A percentile compares a stretch with the other conserved stretches of the same genome.
phyloP scores from a whole-genome alignment of 2,113 vertebrate genomes.

The Pangasianodon hypophthalmus region DNA sequence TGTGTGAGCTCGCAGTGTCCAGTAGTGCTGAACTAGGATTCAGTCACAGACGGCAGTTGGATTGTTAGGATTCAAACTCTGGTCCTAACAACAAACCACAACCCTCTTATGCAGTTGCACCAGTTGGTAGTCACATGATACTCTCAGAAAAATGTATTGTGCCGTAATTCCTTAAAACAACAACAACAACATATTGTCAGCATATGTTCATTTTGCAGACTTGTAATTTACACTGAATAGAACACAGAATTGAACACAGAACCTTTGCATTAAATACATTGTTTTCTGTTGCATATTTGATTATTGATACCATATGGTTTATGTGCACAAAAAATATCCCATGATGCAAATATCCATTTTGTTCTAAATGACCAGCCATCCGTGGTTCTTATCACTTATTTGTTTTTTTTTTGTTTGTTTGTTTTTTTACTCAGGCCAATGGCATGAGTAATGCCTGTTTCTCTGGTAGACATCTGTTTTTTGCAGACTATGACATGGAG shows the following conservation, averaged over 20 bases:
- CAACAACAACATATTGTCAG: constrained; percentile 12
- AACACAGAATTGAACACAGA: not conserved
- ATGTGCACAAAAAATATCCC: not conserved
- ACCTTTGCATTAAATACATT: not conserved
- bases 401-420: not conserved
- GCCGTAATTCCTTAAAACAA: not conserved
- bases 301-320: constrained; percentile 3
- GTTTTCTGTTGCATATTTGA: constrained; percentile 7
- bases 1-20: not conserved
- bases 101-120: not conserved
- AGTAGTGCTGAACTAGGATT: not conserved
- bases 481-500: not conserved
- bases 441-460: not conserved
- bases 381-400: constrained; percentile 3
- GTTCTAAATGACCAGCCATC: not conserved
- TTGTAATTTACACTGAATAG: not conserved
- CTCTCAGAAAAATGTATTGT: not conserved
- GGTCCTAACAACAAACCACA: not conserved
- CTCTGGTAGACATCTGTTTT: constrained; percentile 6
- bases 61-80: not conserved
- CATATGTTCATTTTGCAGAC: constrained; percentile 12
- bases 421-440: not conserved
- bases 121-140: not conserved
- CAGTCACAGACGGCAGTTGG: not conserved
- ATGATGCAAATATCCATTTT: constrained; percentile 6